Base-by-base conservation (phyloP, 2,888 invertebrate species). In the Luffia ferchaultella region DNA sequence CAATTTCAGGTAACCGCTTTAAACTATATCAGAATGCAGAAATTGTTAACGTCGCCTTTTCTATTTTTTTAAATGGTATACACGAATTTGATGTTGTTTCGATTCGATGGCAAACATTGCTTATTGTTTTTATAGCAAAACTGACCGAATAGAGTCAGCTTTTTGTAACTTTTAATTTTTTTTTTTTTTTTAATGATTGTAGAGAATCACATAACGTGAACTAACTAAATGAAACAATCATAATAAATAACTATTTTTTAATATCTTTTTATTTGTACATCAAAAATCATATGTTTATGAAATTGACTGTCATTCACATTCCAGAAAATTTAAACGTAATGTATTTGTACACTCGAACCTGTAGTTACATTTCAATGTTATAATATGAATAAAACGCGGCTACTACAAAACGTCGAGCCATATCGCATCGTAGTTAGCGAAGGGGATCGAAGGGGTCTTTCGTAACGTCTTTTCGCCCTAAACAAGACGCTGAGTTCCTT, bases 381-480 rank as follows among this genome's bases (percentile, higher is more conserved):
- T 43, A 43, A n/a, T 16, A 5, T 43, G 16, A 7, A 5, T 15
- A 54, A 52, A 50, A 54, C 55, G 61, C 53, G 53, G 67, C 71
- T 68, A 72, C 70, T 73, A 64, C 62, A 68, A 62, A 68, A 64
- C 65, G 68, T 19, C n/a, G 48, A 42, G 48, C 62, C 68, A 64
- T 54, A 52, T 60, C 59, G 65, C 73, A 75, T 73, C 75, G 71
- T 63, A 65, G 41, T 48, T 48, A 68, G 65, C 68, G 66, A 69
- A 73, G 76, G 78, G 77, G 67, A 68, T 65, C 65, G 68, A 71
- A 73, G 79, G 80, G 79, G 65, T 67, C 58, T 61, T 17, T 19
- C 63, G 67, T 78, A 83, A 82, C 82, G 82, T 82, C 80, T 83
- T 82, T 82, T 68, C 60, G 65, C 69, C 74, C n/a, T 45, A 12